These are phyloP conservation scores for Odontesthes bonariensis DNA, from an alignment of 2,113 vertebrate species.

Conservation along the genomic window DNA sequence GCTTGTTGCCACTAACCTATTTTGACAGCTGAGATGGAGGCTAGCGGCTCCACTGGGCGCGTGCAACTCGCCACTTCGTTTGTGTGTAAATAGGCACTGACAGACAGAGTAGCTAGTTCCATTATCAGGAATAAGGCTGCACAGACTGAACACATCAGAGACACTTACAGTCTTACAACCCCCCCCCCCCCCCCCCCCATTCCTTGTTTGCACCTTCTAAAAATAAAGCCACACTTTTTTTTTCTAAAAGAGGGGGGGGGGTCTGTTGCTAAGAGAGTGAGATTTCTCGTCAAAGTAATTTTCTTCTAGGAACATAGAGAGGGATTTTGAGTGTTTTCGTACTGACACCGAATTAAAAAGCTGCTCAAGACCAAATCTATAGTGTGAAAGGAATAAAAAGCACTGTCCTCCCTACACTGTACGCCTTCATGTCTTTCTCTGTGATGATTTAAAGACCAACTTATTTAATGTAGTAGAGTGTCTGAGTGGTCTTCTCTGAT, in stretches of 20 bases:
- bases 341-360: conserved; percentile 66
- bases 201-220: conserved; percentile 75
- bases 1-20: conserved; percentile 75
- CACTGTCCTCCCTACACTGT: neutral
- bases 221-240: conserved; percentile 63
- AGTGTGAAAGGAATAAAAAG: conserved; percentile 29
- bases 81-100: conserved; percentile 79
- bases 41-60: conserved; percentile 66
- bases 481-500: conserved; percentile 25
- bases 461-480: conserved; percentile 13
- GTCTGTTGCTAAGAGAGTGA: conserved; percentile 67
- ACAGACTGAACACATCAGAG: conserved; percentile 75
- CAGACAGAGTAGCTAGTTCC: conserved; percentile 71
- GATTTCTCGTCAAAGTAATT: conserved; percentile 45
- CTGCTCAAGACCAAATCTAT: conserved; percentile 44
- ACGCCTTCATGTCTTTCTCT: conserved; percentile 20
- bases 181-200: conserved; percentile 26
- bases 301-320: conserved; percentile 61
- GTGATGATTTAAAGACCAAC: conserved; percentile 38
- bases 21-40: conserved; percentile 78
- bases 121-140: conserved; percentile 75
- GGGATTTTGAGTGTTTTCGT: conserved; percentile 53
- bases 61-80: conserved; percentile 73
- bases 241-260: conserved; percentile 2
- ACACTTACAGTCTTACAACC: conserved; percentile 60